Percentiles rank a stretch among this genome's conserved stretches.
These are phyloP conservation scores for Lasioglossum malachurum DNA, from an alignment of 2,888 invertebrate species.

Conservation along the genomic window DNA sequence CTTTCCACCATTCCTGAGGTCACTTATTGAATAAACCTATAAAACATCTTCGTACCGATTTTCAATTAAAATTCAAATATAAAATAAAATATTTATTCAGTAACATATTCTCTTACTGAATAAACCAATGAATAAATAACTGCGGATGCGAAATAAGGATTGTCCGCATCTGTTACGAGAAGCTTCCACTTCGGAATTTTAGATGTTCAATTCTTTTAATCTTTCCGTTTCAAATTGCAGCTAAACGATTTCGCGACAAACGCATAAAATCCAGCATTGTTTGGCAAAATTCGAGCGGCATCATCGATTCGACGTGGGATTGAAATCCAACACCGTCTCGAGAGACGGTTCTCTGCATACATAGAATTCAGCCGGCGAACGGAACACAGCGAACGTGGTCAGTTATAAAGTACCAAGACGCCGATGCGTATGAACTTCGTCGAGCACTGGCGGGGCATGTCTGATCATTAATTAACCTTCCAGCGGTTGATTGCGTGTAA, in stretches of 20 bases:
- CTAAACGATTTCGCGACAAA: not conserved
- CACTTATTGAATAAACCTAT: too few relatives aligned
- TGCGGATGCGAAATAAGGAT: too few relatives aligned
- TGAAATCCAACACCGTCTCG: conserved; percentile 43
- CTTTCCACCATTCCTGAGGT: too few relatives aligned
- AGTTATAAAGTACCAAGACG: conserved; percentile 58
- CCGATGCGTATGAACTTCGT: conserved; percentile 52
- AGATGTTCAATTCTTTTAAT: not conserved
- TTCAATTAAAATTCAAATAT: too few relatives aligned
- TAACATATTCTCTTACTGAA: too few relatives aligned
- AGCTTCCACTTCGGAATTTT: too few relatives aligned
- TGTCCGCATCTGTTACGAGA: too few relatives aligned
- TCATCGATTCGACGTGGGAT: conserved; percentile 23
- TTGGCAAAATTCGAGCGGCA: conserved; percentile 36
- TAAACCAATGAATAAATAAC: too few relatives aligned
- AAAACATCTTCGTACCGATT: too few relatives aligned
- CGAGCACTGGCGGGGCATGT: conserved; percentile 51
- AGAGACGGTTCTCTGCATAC: conserved; percentile 41
- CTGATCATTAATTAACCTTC: conserved; percentile 73
- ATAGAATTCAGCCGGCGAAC: conserved; percentile 49
- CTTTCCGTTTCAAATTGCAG: not conserved
- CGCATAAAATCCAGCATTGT: not conserved
- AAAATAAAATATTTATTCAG: too few relatives aligned
- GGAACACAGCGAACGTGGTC: conserved; percentile 56
- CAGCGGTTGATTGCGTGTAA: conserved; percentile 78